These are phyloP conservation scores for Rhogogaster chlorosoma DNA, from an alignment of 2,888 invertebrate species.

Conservation along the genomic window DNA sequence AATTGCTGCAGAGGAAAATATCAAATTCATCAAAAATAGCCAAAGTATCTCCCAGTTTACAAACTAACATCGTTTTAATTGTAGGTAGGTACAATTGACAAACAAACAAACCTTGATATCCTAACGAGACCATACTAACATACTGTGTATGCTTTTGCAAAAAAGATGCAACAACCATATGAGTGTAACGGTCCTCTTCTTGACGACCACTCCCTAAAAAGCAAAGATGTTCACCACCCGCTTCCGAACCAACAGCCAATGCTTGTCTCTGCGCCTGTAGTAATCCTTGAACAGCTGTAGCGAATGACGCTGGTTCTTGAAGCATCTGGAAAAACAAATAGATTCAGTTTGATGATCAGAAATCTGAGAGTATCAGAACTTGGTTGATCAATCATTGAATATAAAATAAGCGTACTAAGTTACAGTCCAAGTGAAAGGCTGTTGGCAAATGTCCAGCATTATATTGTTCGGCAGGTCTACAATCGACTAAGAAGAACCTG, in stretches of 20 bases:
- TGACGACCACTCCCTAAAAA: constrained; percentile 96
- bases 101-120: constrained; percentile 83
- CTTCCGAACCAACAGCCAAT: constrained; percentile 91
- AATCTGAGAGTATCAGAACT: not conserved
- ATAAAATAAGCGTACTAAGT: constrained; percentile 81
- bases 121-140: constrained; percentile 95
- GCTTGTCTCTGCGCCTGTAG: constrained; percentile 94
- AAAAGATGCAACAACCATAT: constrained; percentile 99
- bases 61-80: not conserved
- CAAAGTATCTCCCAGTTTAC: not conserved
- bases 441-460: constrained; percentile 98
- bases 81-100: not conserved
- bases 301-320: constrained; percentile 96
- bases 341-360: not conserved
- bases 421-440: constrained; percentile 98
- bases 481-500: constrained; percentile 97
- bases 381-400: not conserved
- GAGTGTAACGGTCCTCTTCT: constrained; percentile 97
- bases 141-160: constrained; percentile 95
- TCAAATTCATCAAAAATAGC: not conserved
- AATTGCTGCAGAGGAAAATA: constrained; percentile 80
- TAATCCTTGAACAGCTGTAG: constrained; percentile 95
- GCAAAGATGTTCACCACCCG: constrained; percentile 93
- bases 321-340: constrained; percentile 85
- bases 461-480: constrained; percentile 97